Percentiles rank a stretch among this genome's conserved stretches.
Conservation (phyloP, 2,888 invertebrate species). For the Heteropelma amictum region DNA sequence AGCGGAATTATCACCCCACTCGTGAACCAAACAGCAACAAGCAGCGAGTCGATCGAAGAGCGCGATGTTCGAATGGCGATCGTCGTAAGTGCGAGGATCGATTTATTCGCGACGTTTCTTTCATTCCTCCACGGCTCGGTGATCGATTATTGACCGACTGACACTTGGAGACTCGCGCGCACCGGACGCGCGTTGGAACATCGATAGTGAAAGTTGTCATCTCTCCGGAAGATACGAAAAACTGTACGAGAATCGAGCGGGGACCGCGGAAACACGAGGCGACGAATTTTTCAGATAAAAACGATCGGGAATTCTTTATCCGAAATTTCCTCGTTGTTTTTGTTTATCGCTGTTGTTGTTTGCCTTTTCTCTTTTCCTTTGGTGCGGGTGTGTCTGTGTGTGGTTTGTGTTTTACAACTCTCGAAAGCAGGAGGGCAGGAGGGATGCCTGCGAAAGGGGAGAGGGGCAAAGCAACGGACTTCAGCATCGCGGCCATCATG, state of each 20-base stretch:
- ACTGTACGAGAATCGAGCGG: not conserved
- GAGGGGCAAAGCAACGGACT: constrained; percentile 82
- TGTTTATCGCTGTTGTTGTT: constrained; percentile 67
- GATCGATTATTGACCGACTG: not conserved
- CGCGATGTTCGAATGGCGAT: not conserved
- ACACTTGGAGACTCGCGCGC: not conserved
- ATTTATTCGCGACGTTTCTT: too few relatives aligned
- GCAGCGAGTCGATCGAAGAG: not conserved
- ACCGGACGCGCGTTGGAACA: too few relatives aligned
- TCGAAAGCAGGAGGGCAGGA: constrained; percentile 73
- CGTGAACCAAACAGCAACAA: not conserved
- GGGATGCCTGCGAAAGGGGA: constrained; percentile 78
- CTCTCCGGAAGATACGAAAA: not conserved
- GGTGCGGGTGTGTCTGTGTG: constrained; percentile 77
- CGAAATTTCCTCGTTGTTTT: not conserved
- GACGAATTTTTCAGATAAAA: not conserved
- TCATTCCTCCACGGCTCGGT: not conserved
- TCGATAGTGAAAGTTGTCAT: constrained; percentile 3
- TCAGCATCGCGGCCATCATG: constrained; percentile 86
- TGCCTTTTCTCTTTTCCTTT: constrained; percentile 78
- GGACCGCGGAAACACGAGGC: not conserved
- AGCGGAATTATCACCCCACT: not conserved
- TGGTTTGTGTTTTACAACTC: constrained; percentile 24
- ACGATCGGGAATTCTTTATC: not conserved
- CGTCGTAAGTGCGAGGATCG: not conserved